Percentiles rank a stretch among this genome's conserved stretches.
These are phyloP conservation scores for Decapterus maruadsi DNA, from an alignment of 2,797 vertebrate genomes.

Conservation along the genomic window DNA sequence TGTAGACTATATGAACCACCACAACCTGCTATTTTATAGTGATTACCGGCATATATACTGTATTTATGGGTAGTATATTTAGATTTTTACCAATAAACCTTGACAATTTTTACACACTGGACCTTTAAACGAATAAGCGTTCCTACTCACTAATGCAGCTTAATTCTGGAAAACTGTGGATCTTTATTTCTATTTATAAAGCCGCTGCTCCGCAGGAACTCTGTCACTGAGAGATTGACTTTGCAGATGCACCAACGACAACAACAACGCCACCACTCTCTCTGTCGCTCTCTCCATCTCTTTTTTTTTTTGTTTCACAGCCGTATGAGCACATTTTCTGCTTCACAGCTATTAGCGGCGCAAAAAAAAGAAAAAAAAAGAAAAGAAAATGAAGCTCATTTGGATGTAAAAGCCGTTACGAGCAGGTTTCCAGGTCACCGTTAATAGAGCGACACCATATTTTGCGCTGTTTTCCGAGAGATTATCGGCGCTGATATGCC, in stretches of 20 bases:
- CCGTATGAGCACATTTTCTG: slow-evolving; percentile 24
- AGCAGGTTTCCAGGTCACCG: slow-evolving; percentile 56
- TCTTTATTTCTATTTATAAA: not conserved
- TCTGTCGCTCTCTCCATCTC: not conserved
- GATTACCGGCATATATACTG: no score
- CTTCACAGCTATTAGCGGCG: slow-evolving; percentile 26
- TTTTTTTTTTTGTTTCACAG: not conserved
- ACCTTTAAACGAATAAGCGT: not conserved
- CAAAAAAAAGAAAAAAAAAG: not conserved
- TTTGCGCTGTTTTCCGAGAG: slow-evolving; percentile 42
- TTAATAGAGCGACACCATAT: slow-evolving; percentile 43
- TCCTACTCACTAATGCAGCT: not conserved
- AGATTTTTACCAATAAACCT: no score
- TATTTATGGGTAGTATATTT: no score
- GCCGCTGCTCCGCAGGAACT: not conserved
- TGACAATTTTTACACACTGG: no score
- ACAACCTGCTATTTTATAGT: no score
- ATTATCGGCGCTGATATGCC: slow-evolving; percentile 52
- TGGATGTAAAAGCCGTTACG: slow-evolving; percentile 31
- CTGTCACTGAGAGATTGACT: slow-evolving; percentile 11
- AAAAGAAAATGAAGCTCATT: slow-evolving; percentile 41
- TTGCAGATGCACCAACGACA: slow-evolving; percentile 11
- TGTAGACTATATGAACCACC: no score
- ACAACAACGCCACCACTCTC: no score
- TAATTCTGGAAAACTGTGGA: not conserved